Evolutionary conservation across 2,113 vertebrate genomes (phyloP), one percentile per base, ranked within the genome.

Genomic region (Seriola quinqueradiata): DNA sequence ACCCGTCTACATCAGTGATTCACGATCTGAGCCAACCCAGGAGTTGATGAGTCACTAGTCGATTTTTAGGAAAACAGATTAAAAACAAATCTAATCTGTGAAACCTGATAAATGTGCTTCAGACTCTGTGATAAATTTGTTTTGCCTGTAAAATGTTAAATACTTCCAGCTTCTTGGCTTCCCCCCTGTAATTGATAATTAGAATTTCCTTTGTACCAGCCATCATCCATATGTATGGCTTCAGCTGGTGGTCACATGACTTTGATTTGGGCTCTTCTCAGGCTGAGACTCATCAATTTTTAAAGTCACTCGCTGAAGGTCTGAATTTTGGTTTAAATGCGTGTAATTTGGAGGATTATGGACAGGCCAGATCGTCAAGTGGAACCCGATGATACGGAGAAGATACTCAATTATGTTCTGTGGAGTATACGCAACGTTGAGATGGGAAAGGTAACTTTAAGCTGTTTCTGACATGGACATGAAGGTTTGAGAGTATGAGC

Each of bases 121-220:
- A 23, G 40, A 46, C 21, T 71, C 67, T 59, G 44, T 70, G 60
- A 76, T 48, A 12, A 11, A 63, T 64, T 55, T 70, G 42, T 71
- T 87, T 76, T 23, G 44, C 75, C 13, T 71, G 48, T 75, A 48
- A 44, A 74, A 61, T 36, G 34, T 52, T 1, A 66, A 58, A 50
- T 9, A 42, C 64, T 72, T 60, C 11, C 34, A 5, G 65, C 48
- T 75, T 79, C 32, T 66, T 59, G 61, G 60, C 76, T 75, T 75
- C 76, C 4, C 25, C 61, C 28, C 34, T 72, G 1, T 67, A 82
- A 77, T 70, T 70, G 58, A 70, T 89, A 25, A 75, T 87, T 77
- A 42, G 71, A 63, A n/a, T 34, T 54, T 60, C 34, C 36, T 64
- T 14, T 34, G 63, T 38, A 38, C 44, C 11, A 59, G 16, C 23